Evolutionary conservation across 2,888 invertebrate genomes (phyloP).

Genomic region (Temnothorax unifasciatus): DNA sequence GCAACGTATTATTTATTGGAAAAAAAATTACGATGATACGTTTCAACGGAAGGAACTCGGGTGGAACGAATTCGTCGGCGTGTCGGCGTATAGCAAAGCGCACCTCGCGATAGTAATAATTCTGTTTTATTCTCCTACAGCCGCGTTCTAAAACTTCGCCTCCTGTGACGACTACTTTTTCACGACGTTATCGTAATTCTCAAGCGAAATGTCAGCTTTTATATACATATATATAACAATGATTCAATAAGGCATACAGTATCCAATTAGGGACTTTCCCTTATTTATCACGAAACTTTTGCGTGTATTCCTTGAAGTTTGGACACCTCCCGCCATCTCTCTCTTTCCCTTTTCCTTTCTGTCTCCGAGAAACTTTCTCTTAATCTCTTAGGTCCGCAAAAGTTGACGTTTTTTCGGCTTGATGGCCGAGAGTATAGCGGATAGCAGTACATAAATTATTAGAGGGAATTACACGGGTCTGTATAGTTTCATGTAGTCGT

Average conservation of each 20-base stretch:
- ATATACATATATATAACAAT: slow-evolving; percentile 24
- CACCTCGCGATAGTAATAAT: slow-evolving; percentile 51
- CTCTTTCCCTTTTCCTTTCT: neutral
- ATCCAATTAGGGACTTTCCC: slow-evolving; percentile 44
- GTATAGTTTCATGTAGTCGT: slow-evolving; percentile 4
- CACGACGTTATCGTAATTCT: slow-evolving; percentile 27
- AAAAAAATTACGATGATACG: too few species aligned
- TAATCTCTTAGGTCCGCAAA: slow-evolving; percentile 42
- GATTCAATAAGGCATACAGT: slow-evolving; percentile 54
- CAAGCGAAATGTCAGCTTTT: slow-evolving; percentile 25
- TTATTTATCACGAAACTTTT: slow-evolving; percentile 50
- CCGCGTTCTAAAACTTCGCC: slow-evolving; percentile 42
- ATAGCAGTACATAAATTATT: slow-evolving; percentile 51
- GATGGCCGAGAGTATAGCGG: slow-evolving; percentile 36
- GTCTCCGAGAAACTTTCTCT: slow-evolving; percentile 28
- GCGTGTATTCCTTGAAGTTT: slow-evolving; percentile 24
- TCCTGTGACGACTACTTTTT: slow-evolving; percentile 7
- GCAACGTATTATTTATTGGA: neutral
- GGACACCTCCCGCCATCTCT: neutral
- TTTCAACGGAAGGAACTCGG: neutral
- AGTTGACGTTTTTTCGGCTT: slow-evolving; percentile 26
- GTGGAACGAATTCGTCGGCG: slow-evolving; percentile 57
- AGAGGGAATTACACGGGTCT: slow-evolving; percentile 44
- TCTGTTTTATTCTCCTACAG: slow-evolving; percentile 34
- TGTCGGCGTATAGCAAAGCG: slow-evolving; percentile 32